A percentile compares a stretch with the other conserved stretches of the same genome.
Conservation (phyloP, 2,888 invertebrate species). For the Blera fallax region DNA sequence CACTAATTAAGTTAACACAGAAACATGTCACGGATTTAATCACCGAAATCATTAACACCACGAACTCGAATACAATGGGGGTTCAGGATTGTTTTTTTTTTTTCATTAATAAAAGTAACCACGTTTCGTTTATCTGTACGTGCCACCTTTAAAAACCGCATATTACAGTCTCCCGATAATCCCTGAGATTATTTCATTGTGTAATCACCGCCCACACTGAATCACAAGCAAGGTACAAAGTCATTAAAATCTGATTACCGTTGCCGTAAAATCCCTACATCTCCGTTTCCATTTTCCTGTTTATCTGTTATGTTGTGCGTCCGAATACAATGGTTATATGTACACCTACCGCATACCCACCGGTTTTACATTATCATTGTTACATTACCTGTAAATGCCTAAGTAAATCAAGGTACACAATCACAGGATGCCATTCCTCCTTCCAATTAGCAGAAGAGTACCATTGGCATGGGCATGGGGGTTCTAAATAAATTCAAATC, state of each 20-base stretch:
- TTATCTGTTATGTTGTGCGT: background rate
- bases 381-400: background rate
- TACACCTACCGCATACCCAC: background rate
- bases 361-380: background rate
- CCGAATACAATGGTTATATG: background rate
- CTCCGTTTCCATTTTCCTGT: background rate
- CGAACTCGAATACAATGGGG: background rate
- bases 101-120: slow-evolving; percentile 7
- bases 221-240: slow-evolving; percentile 11
- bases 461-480: background rate
- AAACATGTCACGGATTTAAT: slow-evolving; percentile 11
- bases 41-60: slow-evolving; percentile 10
- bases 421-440: slow-evolving; percentile 5
- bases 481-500: background rate
- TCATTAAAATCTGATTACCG: slow-evolving; percentile 41
- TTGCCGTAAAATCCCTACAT: background rate
- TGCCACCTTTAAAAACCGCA: slow-evolving; percentile 1
- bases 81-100: background rate
- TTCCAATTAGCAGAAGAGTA: slow-evolving; percentile 14
- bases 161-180: slow-evolving; percentile 21
- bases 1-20: background rate
- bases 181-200: slow-evolving; percentile 28
- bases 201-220: slow-evolving; percentile 13
- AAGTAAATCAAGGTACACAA: slow-evolving; percentile 14
- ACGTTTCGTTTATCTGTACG: background rate